Base-by-base conservation (phyloP, 2,888 invertebrate genomes). In the Trichopoda pennipes region DNA sequence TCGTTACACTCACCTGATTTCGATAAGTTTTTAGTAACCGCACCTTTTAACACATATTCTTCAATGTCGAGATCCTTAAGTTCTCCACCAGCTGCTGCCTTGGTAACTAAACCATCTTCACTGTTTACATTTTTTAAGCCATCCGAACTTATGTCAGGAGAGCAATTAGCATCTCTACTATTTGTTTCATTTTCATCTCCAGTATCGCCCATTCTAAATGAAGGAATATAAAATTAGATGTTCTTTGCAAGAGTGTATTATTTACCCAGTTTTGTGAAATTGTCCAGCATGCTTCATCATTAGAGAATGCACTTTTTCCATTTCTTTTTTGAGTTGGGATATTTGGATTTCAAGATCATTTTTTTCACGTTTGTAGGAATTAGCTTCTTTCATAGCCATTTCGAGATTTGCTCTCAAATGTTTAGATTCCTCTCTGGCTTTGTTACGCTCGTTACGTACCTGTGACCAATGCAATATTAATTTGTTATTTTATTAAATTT, bases 361-460 rank as follows among this genome's bases (percentile, higher is more conserved):
- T 88, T 95, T 96, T 86, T 97, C 96, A 0, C 95, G 93, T 92
- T 95, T 96, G 70, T 94, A 92, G 0, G 93, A 92, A 78, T 94
- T 93, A 0, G 95, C 92, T 88, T 97, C 97, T 91, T 97, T 97
- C 81, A 94, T 91, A 1, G 95, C 92, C 10, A 93, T 91, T 88
- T 98, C 98, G 44, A 97, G 92, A 92, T 96, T 97, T 47, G 93
- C 93, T 86, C 96, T 94, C 4, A 97, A 90, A 85, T 95, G 94
- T 90, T 97, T 96, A 1, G 95, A 94, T 91, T 98, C 98, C 87
- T 98, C 98, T 49, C 98, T 92, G 0, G 98, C 95, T 89, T 96
- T 96, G 90, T 99, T 99, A 28, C 98, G 93, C 92, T 99, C 99
- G 89, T 95, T 97, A 72, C 98, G 94, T 86, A 96, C 95, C 93